A percentile compares a stretch with the other conserved stretches of the same genome.
These are phyloP conservation scores for Calycopis cecrops DNA, from an alignment of 1,140 invertebrate species.

Conservation along the genomic window DNA sequence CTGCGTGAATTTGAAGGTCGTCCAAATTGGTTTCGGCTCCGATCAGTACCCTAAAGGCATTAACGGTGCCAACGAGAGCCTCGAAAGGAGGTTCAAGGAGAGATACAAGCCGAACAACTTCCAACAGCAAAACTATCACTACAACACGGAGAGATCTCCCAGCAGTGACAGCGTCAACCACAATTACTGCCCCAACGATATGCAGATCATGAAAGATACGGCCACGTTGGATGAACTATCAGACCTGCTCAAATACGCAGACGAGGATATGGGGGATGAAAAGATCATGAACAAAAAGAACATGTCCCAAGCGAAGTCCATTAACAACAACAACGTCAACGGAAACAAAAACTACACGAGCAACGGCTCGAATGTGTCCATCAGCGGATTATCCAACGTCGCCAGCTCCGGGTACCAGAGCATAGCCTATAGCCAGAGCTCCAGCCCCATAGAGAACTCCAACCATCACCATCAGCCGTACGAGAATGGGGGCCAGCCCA, in stretches of 20 bases:
- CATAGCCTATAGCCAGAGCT: slow-evolving; percentile 92
- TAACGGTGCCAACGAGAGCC: slow-evolving; percentile 72
- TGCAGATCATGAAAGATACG: slow-evolving; percentile 73
- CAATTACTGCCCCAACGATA: slow-evolving; percentile 57
- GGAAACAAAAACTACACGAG: slow-evolving; percentile 73
- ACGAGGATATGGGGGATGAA: slow-evolving; percentile 76
- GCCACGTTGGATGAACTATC: slow-evolving; percentile 82
- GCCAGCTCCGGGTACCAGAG: slow-evolving; percentile 94
- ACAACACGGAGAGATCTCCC: slow-evolving; percentile 58
- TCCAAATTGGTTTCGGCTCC: slow-evolving; percentile 72
- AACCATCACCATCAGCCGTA: slow-evolving; percentile 57
- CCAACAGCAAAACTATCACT: slow-evolving; percentile 56
- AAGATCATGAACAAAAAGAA: slow-evolving; percentile 70
- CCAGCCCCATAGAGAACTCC: slow-evolving; percentile 88
- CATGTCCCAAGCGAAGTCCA: slow-evolving; percentile 59
- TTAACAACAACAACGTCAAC: slow-evolving; percentile 57
- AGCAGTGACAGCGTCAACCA: slow-evolving; percentile 66
- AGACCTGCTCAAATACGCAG: slow-evolving; percentile 81
- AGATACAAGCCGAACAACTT: slow-evolving; percentile 67
- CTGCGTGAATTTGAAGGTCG: slow-evolving; percentile 71
- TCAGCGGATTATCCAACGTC: slow-evolving; percentile 87
- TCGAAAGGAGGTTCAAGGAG: slow-evolving; percentile 69
- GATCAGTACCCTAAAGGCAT: slow-evolving; percentile 66
- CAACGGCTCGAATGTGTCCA: slow-evolving; percentile 84
- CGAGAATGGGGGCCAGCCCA: slow-evolving; percentile 62